A percentile compares a stretch with the other conserved stretches of the same genome.
phyloP scores from a whole-genome alignment of 2,797 vertebrate species.

The Emys orbicularis region DNA sequence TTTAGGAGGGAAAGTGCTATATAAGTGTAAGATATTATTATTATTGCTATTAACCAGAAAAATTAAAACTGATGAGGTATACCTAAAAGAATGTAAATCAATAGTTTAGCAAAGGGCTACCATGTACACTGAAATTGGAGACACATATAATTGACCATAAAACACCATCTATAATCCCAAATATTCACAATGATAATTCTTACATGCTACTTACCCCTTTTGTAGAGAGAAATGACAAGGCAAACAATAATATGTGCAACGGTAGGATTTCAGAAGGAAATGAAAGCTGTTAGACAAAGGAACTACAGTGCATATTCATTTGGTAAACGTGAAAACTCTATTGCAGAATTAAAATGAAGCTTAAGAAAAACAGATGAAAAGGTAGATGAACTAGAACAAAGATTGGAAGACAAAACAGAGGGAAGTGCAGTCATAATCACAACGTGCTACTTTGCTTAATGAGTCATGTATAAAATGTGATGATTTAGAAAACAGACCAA shows the following conservation, averaged over 20 bases:
- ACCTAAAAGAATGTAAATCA: neutral
- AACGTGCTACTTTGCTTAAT: neutral
- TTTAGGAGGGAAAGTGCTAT: neutral
- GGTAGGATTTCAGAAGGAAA: neutral
- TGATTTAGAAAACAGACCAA: neutral
- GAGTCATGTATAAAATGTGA: neutral
- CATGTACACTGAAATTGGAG: neutral
- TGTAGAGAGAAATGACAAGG: neutral
- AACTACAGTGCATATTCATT: neutral
- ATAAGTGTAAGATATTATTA: neutral
- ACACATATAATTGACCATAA: neutral
- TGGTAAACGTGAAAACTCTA: neutral
- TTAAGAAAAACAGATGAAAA: neutral
- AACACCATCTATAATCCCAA: neutral
- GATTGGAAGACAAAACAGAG: neutral
- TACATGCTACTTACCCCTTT: neutral
- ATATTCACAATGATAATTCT: neutral
- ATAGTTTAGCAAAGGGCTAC: neutral
- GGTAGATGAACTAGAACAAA: neutral
- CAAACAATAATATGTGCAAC: neutral
- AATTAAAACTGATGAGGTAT: accelerated
- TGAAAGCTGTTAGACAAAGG: neutral
- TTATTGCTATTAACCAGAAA: neutral
- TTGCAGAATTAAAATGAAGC: neutral
- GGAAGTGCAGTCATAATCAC: neutral